Conservation (phyloP, 2,113 vertebrate species). For the Chloropsis cyanopogon region DNA sequence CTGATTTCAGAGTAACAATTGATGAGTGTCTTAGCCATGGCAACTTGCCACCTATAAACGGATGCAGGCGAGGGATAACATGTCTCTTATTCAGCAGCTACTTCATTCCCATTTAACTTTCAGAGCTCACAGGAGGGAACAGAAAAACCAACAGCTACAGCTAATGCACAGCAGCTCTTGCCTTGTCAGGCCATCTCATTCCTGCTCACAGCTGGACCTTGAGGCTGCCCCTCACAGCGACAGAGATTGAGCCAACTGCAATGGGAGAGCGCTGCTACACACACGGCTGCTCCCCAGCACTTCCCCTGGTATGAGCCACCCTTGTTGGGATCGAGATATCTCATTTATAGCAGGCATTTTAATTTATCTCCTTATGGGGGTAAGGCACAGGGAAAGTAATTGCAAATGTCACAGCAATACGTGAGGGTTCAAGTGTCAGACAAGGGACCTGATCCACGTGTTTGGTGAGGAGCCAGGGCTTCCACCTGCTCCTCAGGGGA, state of each 20-base stretch:
- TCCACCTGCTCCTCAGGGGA: neutral
- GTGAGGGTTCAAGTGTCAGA: neutral
- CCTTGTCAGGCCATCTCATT: neutral
- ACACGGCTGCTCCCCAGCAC: accelerated
- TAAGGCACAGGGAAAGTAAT: neutral
- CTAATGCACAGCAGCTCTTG: neutral
- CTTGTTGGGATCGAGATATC: accelerated
- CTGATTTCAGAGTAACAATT: neutral
- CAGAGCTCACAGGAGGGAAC: slow-evolving; percentile 27
- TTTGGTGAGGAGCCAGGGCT: neutral
- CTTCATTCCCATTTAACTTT: neutral
- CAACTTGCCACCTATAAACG: neutral
- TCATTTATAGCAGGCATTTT: accelerated
- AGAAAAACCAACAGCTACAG: neutral
- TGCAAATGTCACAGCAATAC: neutral
- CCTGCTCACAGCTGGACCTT: neutral
- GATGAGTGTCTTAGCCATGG: neutral
- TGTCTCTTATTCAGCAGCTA: neutral
- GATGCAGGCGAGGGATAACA: neutral
- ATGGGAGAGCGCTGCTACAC: neutral
- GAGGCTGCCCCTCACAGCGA: neutral
- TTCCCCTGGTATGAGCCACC: accelerated
- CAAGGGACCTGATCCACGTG: neutral
- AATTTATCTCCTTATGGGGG: neutral
- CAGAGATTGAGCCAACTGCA: neutral